These are phyloP conservation scores for Archaeoteleia sp. DNA, from an alignment of 2,888 invertebrate species.

Conservation along the genomic window DNA sequence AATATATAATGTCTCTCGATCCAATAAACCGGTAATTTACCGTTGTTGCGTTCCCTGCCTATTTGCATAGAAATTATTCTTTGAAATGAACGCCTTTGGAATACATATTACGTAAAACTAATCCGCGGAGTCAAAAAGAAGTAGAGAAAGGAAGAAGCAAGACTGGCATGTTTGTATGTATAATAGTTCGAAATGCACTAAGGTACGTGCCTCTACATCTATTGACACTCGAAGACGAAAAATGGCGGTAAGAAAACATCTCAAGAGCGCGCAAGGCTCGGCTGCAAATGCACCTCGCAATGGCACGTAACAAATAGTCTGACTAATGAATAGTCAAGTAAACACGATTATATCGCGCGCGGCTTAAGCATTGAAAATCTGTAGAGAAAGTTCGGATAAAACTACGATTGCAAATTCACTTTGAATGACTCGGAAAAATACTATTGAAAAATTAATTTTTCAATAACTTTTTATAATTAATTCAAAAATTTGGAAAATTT, in stretches of 20 bases:
- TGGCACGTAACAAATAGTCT: slow-evolving; percentile 12
- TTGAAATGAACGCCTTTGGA: slow-evolving; percentile 32
- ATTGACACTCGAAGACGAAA: slow-evolving; percentile 10
- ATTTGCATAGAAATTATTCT: slow-evolving; percentile 47
- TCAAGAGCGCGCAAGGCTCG: neutral
- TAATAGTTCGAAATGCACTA: slow-evolving; percentile 1
- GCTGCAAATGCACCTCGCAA: slow-evolving; percentile 1
- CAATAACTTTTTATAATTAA: no score
- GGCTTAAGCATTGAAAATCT: neutral
- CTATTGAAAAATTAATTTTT: no score
- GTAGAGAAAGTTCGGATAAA: no score
- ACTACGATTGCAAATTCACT: no score
- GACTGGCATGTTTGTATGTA: neutral
- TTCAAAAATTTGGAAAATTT: no score
- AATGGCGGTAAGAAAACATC: slow-evolving; percentile 16
- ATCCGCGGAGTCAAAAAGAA: slow-evolving; percentile 24
- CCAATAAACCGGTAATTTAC: slow-evolving; percentile 41
- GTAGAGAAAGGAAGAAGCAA: slow-evolving; percentile 20
- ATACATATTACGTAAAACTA: slow-evolving; percentile 23
- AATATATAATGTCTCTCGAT: slow-evolving; percentile 12
- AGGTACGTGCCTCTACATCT: slow-evolving; percentile 12
- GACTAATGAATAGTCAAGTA: slow-evolving; percentile 25
- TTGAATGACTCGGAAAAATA: no score
- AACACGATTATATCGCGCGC: slow-evolving; percentile 9
- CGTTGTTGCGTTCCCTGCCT: slow-evolving; percentile 35